phyloP scores from a whole-genome alignment of 2,888 invertebrate species.

The Gymnocheta viridis region DNA sequence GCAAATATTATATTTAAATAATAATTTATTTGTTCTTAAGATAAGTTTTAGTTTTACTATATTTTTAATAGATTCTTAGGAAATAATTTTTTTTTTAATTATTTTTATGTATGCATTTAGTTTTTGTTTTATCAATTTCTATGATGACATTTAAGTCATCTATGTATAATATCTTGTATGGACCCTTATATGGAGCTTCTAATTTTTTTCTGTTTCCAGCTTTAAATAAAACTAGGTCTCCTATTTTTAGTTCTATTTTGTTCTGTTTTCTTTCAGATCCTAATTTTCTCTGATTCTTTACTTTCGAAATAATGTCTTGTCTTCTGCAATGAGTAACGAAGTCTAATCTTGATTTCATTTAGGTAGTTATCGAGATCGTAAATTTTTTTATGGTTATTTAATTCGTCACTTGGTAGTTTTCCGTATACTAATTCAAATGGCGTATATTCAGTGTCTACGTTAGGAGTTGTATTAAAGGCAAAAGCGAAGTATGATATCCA shows the following conservation, averaged over 20 bases:
- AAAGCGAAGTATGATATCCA: no score
- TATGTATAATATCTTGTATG: neutral
- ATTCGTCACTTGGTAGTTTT: conserved; percentile 3
- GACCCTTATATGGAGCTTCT: neutral
- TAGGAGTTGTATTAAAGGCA: neutral
- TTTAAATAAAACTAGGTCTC: no score
- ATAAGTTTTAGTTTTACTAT: neutral
- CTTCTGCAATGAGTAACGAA: no score
- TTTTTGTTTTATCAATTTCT: no score
- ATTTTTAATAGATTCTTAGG: neutral
- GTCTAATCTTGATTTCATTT: neutral
- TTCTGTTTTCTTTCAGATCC: no score
- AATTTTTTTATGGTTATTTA: neutral
- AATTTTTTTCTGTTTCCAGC: neutral
- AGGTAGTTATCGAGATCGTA: neutral
- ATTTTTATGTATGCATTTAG: neutral
- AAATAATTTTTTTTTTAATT: neutral
- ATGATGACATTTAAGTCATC: no score
- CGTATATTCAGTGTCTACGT: neutral
- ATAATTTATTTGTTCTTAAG: neutral
- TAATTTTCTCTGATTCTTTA: no score
- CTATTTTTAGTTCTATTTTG: no score
- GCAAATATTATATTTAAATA: no score
- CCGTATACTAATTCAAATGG: neutral
- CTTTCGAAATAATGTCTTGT: no score